Percentiles rank a stretch among this genome's conserved stretches.
These are phyloP conservation scores for Neolamprologus kungweensis DNA, from an alignment of 2,113 vertebrate species.

Conservation along the genomic window DNA sequence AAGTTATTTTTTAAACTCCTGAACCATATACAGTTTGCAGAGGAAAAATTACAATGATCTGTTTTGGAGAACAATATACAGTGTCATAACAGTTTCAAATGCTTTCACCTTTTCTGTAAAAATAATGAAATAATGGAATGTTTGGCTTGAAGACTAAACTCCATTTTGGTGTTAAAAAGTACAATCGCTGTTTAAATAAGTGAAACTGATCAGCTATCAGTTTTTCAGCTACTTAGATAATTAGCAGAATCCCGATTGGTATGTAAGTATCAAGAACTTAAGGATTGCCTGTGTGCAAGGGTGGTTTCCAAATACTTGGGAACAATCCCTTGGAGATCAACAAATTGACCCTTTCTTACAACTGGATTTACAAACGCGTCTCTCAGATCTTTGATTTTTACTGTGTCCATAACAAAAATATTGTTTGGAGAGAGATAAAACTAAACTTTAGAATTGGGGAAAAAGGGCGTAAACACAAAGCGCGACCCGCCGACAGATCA, in stretches of 20 bases:
- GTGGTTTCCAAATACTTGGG: background rate
- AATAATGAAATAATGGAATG: background rate
- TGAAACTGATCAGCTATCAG: background rate
- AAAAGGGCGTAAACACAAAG: background rate
- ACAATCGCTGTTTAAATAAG: background rate
- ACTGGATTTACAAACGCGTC: background rate
- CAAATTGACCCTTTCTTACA: background rate
- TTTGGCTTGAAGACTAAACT: background rate
- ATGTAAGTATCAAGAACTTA: background rate
- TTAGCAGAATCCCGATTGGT: background rate
- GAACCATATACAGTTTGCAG: background rate
- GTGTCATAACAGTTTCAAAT: background rate
- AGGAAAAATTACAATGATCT: background rate
- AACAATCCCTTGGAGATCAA: background rate
- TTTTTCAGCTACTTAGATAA: background rate
- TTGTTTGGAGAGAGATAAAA: background rate
- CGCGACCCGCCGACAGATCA: background rate
- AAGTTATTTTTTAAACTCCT: background rate
- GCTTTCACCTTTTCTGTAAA: background rate
- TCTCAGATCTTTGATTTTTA: background rate
- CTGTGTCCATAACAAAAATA: background rate
- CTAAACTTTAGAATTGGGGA: accelerated
- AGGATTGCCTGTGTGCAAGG: background rate
- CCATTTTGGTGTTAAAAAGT: background rate
- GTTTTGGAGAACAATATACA: background rate